These are phyloP conservation scores for Calameuta idolon DNA, from an alignment of 2,888 invertebrate genomes.

Conservation along the genomic window DNA sequence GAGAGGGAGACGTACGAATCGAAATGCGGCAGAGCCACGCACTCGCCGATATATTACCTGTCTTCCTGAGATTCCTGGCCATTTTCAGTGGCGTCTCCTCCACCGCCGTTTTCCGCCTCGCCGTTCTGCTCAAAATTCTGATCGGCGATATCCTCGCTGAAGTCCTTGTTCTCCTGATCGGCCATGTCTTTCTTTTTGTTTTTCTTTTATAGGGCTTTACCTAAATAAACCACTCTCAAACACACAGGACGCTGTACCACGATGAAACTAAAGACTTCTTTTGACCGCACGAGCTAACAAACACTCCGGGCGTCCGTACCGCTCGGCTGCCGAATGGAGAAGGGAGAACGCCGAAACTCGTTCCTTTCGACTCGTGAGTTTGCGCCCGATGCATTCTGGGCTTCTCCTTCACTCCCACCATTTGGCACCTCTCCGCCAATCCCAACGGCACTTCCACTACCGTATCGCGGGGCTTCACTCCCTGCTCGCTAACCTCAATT, in stretches of 20 bases:
- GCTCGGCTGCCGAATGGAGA: slow-evolving; percentile 62
- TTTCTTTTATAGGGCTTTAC: slow-evolving; percentile 24
- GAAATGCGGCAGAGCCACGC: not conserved
- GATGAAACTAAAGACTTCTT: slow-evolving; percentile 23
- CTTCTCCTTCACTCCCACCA: slow-evolving; percentile 24
- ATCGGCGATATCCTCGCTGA: slow-evolving; percentile 69
- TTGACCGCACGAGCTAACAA: slow-evolving; percentile 21
- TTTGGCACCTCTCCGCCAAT: slow-evolving; percentile 32
- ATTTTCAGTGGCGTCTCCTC: slow-evolving; percentile 78
- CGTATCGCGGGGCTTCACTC: not conserved
- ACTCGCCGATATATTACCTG: slow-evolving; percentile 53
- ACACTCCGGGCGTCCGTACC: slow-evolving; percentile 47
- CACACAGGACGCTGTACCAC: slow-evolving; percentile 23
- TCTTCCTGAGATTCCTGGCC: slow-evolving; percentile 69
- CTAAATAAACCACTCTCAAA: slow-evolving; percentile 22
- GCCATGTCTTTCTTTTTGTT: slow-evolving; percentile 49
- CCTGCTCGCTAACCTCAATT: not conserved
- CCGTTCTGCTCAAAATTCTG: slow-evolving; percentile 73
- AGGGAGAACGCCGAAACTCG: slow-evolving; percentile 48
- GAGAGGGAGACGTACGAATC: not conserved
- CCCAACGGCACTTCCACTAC: slow-evolving; percentile 7
- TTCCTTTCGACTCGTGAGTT: slow-evolving; percentile 42
- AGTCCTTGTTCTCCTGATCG: slow-evolving; percentile 65
- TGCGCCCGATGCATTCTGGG: slow-evolving; percentile 51
- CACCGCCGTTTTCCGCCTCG: slow-evolving; percentile 74